Evolutionary conservation across 2,113 vertebrate species (phyloP).

Genomic region (Dromaius novaehollandiae): DNA sequence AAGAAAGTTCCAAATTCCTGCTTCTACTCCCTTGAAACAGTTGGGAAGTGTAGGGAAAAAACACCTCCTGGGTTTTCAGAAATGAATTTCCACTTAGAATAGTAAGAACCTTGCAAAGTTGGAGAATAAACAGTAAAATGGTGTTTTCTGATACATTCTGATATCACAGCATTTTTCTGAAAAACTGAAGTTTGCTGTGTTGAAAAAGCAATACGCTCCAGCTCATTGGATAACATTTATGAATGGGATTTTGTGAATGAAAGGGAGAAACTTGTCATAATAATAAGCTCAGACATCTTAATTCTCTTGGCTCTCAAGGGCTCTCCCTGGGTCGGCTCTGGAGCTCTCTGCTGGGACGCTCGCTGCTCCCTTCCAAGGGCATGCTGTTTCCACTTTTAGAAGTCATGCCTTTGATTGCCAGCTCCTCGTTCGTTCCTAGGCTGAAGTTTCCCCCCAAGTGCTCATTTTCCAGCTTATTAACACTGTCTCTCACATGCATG

Average conservation of each 20-base stretch:
- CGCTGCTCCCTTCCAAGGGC: background rate
- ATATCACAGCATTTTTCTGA: background rate
- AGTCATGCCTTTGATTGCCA: background rate
- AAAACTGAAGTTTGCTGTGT: background rate
- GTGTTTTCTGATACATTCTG: background rate
- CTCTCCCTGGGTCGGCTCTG: background rate
- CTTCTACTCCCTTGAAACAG: background rate
- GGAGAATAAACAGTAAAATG: background rate
- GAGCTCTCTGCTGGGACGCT: background rate
- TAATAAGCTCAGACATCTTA: background rate
- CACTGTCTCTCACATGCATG: background rate
- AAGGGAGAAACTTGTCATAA: background rate
- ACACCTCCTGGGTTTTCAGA: background rate
- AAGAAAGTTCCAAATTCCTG: conserved; percentile 14
- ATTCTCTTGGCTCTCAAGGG: accelerated
- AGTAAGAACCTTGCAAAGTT: background rate
- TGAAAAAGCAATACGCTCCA: background rate
- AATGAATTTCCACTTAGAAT: background rate
- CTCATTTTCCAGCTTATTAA: background rate
- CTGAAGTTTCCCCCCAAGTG: background rate
- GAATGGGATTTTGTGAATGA: background rate
- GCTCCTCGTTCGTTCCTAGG: background rate
- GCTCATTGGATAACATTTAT: background rate
- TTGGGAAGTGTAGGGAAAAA: background rate
- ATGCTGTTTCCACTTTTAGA: background rate